A percentile compares a stretch with the other conserved stretches of the same genome.
These are phyloP conservation scores for Manis javanica DNA, from an alignment of 2,797 vertebrate species.

Conservation along the genomic window DNA sequence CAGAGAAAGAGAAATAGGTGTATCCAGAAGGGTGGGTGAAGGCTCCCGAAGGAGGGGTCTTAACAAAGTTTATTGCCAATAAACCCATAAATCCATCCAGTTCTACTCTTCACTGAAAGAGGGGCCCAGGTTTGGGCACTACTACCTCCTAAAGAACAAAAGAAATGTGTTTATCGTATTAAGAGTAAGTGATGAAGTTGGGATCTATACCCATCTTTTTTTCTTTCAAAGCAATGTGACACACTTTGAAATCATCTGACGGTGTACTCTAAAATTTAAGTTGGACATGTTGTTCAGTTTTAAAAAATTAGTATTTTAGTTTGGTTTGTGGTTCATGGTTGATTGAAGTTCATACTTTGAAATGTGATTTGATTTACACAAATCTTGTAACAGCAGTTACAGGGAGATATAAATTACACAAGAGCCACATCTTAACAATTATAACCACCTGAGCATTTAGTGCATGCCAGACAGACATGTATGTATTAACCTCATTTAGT, in stretches of 20 bases:
- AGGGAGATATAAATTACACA: neutral
- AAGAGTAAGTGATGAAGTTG: neutral
- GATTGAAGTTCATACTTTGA: neutral
- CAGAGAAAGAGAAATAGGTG: neutral
- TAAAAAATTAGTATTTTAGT: conserved; percentile 46
- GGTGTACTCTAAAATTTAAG: conserved; percentile 32
- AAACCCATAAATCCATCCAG: neutral
- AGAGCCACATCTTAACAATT: neutral
- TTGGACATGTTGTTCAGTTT: neutral
- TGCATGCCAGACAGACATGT: accelerated
- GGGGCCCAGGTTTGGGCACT: neutral
- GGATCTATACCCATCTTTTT: neutral
- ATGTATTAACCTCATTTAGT: neutral
- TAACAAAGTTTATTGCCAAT: neutral
- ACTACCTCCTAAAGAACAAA: neutral
- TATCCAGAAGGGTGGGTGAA: neutral
- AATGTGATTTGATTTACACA: conserved; percentile 63
- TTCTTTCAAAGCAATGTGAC: conserved; percentile 40
- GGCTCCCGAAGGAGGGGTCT: neutral
- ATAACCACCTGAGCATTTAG: neutral
- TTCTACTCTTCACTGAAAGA: neutral
- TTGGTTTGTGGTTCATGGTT: conserved; percentile 55
- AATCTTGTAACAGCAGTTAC: neutral
- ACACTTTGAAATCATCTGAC: conserved; percentile 6
- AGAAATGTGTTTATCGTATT: neutral